Evolutionary conservation across 2,113 vertebrate species (phyloP).

Genomic region (Copsychus sechellarum): DNA sequence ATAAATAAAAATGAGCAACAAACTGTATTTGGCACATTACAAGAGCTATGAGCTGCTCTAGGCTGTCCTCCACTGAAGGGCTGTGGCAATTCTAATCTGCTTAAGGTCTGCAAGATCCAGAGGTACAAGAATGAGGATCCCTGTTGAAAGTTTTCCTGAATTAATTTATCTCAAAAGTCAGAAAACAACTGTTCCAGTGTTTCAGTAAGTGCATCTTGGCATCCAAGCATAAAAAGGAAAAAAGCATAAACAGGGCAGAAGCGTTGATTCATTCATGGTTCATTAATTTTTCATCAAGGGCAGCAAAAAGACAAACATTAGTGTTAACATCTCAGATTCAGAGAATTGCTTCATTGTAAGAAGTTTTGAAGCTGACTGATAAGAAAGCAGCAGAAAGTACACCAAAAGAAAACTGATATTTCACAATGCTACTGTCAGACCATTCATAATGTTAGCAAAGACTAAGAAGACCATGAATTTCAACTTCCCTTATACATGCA

Average conservation of each 20-base stretch:
- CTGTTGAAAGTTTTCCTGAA: not conserved
- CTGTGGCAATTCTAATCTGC: not conserved
- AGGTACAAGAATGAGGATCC: not conserved
- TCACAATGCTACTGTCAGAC: not conserved
- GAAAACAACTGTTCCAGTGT: not conserved
- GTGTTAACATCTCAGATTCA: not conserved
- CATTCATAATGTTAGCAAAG: not conserved
- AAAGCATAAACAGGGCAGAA: not conserved
- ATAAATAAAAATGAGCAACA: not conserved
- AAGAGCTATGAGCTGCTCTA: not conserved
- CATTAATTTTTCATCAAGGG: conserved; percentile 40
- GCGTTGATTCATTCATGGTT: conserved; percentile 9
- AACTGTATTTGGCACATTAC: not conserved
- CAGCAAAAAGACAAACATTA: conserved; percentile 32
- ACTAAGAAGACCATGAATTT: conserved; percentile 1
- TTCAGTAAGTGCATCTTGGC: not conserved
- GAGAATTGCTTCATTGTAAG: not conserved
- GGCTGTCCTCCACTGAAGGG: not conserved
- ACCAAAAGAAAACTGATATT: not conserved
- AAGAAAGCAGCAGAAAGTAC: not conserved
- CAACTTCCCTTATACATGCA: not conserved
- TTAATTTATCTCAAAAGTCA: not conserved
- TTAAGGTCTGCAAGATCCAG: not conserved
- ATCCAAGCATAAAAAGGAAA: not conserved
- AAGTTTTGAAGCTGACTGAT: not conserved